These are phyloP conservation scores for Pterocles orientalis DNA, from an alignment of 2,113 vertebrate species.

Conservation along the genomic window DNA sequence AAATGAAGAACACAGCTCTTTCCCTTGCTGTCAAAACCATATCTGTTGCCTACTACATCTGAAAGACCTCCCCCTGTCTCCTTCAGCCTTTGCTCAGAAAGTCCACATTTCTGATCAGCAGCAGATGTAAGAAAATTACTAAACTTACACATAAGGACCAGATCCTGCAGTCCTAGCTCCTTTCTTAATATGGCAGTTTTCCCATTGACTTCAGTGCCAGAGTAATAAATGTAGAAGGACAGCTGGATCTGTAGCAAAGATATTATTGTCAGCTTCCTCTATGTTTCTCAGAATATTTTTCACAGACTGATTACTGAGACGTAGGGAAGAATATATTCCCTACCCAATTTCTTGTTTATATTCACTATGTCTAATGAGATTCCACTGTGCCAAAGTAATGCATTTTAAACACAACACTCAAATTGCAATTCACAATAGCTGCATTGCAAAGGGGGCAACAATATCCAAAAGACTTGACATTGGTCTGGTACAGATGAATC, in stretches of 20 bases:
- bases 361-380: not conserved
- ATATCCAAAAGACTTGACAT: not conserved
- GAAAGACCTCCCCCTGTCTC: not conserved
- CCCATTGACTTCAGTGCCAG: conserved; percentile 39
- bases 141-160: conserved; percentile 25
- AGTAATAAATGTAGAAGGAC: conserved; percentile 24
- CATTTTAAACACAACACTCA: not conserved
- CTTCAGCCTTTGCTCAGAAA: conserved; percentile 16
- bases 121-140: conserved; percentile 50
- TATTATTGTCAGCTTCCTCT: conserved; percentile 41
- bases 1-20: not conserved
- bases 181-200: conserved; percentile 15
- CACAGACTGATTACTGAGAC: conserved; percentile 1
- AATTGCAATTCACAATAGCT: not conserved
- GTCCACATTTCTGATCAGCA: conserved; percentile 31
- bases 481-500: not conserved
- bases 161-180: conserved; percentile 7
- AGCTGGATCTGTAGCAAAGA: conserved; percentile 48
- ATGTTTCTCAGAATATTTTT: conserved; percentile 29
- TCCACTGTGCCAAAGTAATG: not conserved
- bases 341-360: conserved; percentile 7
- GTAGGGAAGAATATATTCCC: not conserved
- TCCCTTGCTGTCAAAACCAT: not conserved
- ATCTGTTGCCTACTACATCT: not conserved
- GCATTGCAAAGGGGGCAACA: not conserved